phyloP scores from a whole-genome alignment of 2,113 vertebrate species.

The Mellivora capensis region DNA sequence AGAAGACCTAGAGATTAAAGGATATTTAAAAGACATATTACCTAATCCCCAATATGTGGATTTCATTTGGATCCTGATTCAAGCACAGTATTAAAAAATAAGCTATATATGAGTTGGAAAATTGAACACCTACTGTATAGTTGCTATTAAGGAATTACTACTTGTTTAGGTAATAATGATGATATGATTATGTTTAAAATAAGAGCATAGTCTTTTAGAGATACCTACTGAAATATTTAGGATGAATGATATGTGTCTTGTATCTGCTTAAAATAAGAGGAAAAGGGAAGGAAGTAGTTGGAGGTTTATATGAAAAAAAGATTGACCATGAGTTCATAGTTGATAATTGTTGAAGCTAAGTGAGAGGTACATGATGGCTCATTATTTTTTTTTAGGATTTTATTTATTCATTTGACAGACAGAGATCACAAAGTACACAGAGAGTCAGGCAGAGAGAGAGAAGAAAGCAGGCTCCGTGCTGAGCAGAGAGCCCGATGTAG shows the following conservation, averaged over 20 bases:
- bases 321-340: not conserved
- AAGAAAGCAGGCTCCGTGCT: no score
- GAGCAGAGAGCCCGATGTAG: no score
- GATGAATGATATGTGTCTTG: not conserved
- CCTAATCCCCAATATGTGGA: not conserved
- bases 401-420: no score
- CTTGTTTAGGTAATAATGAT: not conserved
- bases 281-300: not conserved
- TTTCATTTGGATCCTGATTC: conserved; percentile 1
- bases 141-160: not conserved
- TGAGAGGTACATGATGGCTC: not conserved
- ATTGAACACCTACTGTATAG: not conserved
- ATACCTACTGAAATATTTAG: not conserved
- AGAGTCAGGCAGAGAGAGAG: no score
- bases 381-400: not conserved
- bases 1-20: not conserved
- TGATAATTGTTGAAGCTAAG: not conserved
- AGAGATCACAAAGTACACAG: no score
- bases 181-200: not conserved
- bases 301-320: not conserved
- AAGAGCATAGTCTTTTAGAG: not conserved
- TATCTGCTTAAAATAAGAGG: conserved; percentile 15
- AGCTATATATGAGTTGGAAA: not conserved
- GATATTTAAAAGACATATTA: not conserved
- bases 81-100: not conserved